Percentiles rank a stretch among this genome's conserved stretches.
Conservation (phyloP, 2,888 invertebrate genomes). For the Hanleya hanleyi region DNA sequence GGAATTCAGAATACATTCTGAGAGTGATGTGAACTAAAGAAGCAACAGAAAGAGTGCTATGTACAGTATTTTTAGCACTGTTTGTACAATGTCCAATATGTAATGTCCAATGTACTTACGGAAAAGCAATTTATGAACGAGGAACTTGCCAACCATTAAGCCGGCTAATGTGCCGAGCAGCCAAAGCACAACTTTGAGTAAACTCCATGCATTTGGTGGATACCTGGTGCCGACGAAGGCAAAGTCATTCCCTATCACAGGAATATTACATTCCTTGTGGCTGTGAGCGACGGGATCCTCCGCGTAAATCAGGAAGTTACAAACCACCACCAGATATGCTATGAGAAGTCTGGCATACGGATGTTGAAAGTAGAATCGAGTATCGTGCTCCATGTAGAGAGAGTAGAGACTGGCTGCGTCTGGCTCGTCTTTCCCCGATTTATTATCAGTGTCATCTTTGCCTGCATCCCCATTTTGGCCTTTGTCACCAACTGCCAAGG, state of each 20-base stretch:
- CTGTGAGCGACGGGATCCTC: slow-evolving; percentile 77
- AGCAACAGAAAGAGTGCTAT: neutral
- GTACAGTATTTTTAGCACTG: neutral
- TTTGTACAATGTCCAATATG: neutral
- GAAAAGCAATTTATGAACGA: slow-evolving; percentile 74
- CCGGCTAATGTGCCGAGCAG: slow-evolving; percentile 74
- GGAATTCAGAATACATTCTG: no score
- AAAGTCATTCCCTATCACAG: slow-evolving; percentile 76
- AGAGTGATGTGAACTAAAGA: no score
- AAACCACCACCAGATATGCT: slow-evolving; percentile 75
- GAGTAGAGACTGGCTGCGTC: slow-evolving; percentile 71
- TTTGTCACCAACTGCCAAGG: neutral
- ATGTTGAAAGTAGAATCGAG: slow-evolving; percentile 76
- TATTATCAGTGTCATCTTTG: neutral
- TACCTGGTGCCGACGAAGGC: slow-evolving; percentile 75
- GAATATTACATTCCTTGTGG: slow-evolving; percentile 75
- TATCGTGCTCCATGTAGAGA: slow-evolving; percentile 73
- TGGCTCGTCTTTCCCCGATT: slow-evolving; percentile 49
- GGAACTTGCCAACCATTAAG: slow-evolving; percentile 74
- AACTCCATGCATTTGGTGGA: slow-evolving; percentile 72
- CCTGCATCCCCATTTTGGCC: neutral
- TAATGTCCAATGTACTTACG: slow-evolving; percentile 69
- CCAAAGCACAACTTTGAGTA: slow-evolving; percentile 74
- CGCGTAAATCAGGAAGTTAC: slow-evolving; percentile 76
- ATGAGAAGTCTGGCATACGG: slow-evolving; percentile 75